Conservation (phyloP, 2,888 invertebrate genomes). For the Hanleya hanleyi region DNA sequence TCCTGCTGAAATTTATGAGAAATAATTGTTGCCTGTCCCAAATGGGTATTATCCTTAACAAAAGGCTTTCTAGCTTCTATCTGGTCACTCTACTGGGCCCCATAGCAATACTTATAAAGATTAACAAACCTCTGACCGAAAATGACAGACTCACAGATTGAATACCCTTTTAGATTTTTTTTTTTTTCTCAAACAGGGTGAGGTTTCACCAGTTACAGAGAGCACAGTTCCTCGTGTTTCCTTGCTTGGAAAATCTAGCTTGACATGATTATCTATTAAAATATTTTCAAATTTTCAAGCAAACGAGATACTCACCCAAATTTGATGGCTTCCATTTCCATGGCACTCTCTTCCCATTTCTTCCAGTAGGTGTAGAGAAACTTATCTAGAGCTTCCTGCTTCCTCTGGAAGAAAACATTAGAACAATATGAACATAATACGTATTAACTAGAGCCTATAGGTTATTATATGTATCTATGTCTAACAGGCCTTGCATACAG, state of each 20-base stretch:
- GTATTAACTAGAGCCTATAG: background rate
- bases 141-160: too few relatives aligned
- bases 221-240: background rate
- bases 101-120: too few relatives aligned
- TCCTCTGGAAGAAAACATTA: background rate
- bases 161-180: too few relatives aligned
- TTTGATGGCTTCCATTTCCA: background rate
- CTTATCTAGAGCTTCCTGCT: background rate
- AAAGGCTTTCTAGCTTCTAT: too few relatives aligned
- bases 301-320: background rate
- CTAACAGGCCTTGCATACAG: background rate
- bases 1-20: too few relatives aligned
- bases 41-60: too few relatives aligned
- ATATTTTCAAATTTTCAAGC: background rate
- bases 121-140: too few relatives aligned
- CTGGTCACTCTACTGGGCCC: too few relatives aligned
- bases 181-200: background rate
- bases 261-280: too few relatives aligned
- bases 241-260: too few relatives aligned
- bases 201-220: background rate
- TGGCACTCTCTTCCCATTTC: background rate
- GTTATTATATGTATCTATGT: background rate
- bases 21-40: too few relatives aligned
- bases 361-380: background rate
- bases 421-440: background rate